These are phyloP conservation scores for Anthoscopus minutus DNA, from an alignment of 2,113 vertebrate species.

Conservation along the genomic window DNA sequence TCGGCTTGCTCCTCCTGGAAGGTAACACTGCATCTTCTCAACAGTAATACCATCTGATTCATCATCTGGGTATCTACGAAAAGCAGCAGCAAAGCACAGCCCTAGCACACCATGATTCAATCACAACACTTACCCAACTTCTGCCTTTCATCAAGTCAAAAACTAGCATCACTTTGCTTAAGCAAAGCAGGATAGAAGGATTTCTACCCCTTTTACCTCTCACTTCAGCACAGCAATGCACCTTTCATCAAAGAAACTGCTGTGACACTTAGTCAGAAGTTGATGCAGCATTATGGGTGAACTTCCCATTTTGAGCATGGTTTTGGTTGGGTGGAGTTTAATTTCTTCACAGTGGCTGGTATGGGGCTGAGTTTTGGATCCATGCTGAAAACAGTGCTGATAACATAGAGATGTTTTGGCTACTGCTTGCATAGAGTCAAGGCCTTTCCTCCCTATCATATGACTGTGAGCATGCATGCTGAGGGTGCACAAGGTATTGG, in stretches of 20 bases:
- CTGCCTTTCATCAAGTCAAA: background rate
- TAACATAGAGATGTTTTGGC: background rate
- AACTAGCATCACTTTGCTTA: background rate
- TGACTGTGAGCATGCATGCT: background rate
- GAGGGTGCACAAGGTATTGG: background rate
- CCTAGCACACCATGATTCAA: background rate
- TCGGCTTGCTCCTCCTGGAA: background rate
- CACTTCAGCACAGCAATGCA: background rate
- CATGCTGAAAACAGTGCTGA: background rate
- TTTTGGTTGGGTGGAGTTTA: background rate
- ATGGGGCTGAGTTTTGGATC: background rate
- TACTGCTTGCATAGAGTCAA: background rate
- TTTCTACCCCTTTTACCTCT: background rate
- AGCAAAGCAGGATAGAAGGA: background rate
- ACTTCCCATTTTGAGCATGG: background rate
- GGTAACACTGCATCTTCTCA: background rate
- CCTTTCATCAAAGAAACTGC: background rate
- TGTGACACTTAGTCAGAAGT: background rate
- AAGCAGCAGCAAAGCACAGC: background rate
- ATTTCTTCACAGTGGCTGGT: background rate
- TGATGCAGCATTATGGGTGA: background rate
- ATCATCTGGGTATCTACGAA: background rate
- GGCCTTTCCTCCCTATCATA: fast-evolving
- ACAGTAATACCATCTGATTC: background rate
- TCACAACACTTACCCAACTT: background rate